A percentile compares a stretch with the other conserved stretches of the same genome.
These are phyloP conservation scores for Enteromius fasciolatus DNA, from an alignment of 2,797 vertebrate genomes.

Conservation along the genomic window DNA sequence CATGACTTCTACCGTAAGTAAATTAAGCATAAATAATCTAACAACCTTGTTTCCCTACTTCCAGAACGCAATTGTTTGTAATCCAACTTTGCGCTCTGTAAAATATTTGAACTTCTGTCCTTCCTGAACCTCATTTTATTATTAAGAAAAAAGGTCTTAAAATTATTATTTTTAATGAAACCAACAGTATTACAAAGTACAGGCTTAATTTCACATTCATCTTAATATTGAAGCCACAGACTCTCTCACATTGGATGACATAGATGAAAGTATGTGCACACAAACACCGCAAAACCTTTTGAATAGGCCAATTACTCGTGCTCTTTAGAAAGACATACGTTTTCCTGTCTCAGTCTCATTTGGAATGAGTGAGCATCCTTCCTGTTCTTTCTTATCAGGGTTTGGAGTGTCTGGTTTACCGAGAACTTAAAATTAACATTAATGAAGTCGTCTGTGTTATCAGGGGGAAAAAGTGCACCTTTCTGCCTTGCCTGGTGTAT, in stretches of 20 bases:
- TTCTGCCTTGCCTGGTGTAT: constrained; percentile 2
- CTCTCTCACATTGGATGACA: background rate
- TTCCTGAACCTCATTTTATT: background rate
- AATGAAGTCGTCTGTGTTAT: constrained; percentile 67
- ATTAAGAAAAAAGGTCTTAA: background rate
- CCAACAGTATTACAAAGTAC: background rate
- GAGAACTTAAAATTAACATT: constrained; percentile 71
- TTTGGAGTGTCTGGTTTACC: constrained; percentile 65
- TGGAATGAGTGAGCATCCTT: background rate
- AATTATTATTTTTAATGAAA: background rate
- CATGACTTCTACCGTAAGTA: background rate
- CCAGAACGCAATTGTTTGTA: background rate
- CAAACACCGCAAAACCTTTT: background rate
- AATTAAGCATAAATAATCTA: background rate
- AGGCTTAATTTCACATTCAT: background rate
- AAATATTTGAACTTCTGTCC: background rate
- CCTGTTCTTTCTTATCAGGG: constrained; percentile 60
- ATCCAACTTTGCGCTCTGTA: background rate
- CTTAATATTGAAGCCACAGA: constrained; percentile 15
- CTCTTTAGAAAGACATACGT: constrained; percentile 7
- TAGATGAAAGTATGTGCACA: background rate
- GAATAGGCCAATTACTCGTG: constrained; percentile 20
- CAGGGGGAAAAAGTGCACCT: constrained; percentile 49
- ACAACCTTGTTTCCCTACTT: background rate
- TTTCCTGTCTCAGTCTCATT: constrained; percentile 17